These are phyloP conservation scores for Dipodomys ordii DNA, from an alignment of 2,113 vertebrate genomes.

Conservation along the genomic window DNA sequence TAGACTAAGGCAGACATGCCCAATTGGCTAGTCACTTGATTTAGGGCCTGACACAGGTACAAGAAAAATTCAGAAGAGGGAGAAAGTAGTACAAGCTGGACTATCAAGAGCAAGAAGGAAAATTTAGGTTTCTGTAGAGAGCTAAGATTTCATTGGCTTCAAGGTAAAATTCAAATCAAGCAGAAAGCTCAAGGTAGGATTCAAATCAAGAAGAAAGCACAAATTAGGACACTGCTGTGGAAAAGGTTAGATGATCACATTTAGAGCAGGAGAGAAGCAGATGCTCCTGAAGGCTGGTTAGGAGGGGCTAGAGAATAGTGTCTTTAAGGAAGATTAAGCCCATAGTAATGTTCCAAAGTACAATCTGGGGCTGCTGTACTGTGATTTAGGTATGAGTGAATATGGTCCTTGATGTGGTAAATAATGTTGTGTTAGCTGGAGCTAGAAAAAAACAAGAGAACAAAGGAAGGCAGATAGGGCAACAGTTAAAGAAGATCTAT, in stretches of 20 bases:
- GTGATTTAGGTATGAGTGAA: neutral
- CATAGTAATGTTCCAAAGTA: neutral
- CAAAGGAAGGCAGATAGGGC: neutral
- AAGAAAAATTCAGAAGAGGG: neutral
- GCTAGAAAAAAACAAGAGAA: constrained; percentile 1
- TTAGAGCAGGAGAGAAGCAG: neutral
- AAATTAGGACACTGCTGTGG: neutral
- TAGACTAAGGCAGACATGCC: neutral
- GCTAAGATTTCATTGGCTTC: neutral
- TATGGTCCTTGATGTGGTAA: neutral
- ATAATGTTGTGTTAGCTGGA: neutral
- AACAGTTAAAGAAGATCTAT: neutral
- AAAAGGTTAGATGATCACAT: neutral
- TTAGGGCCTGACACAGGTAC: neutral
- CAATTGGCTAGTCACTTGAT: neutral
- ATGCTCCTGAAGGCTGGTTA: neutral
- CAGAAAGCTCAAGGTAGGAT: neutral
- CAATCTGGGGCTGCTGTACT: neutral
- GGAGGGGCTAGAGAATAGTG: neutral
- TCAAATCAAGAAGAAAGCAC: neutral
- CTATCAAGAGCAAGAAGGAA: neutral
- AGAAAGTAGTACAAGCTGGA: neutral
- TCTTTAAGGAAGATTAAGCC: neutral
- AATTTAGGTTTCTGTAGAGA: constrained; percentile 8
- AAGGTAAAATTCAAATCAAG: neutral